phyloP scores from a whole-genome alignment of 2,113 vertebrate genomes.

The Eidolon helvum region DNA sequence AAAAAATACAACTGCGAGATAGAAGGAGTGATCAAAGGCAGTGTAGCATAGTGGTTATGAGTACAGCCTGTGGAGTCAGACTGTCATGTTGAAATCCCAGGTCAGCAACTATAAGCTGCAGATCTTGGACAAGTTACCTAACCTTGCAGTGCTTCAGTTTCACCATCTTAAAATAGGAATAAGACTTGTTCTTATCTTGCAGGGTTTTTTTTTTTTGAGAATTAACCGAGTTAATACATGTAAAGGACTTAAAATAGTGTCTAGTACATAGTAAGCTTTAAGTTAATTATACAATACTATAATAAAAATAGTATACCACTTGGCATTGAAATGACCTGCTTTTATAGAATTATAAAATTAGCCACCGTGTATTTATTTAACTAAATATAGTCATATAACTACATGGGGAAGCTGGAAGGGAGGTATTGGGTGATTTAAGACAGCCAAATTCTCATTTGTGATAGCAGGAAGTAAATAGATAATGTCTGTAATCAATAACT shows the following conservation, averaged over 20 bases:
- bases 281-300: conserved; percentile 34
- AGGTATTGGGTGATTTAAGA: conserved; percentile 19
- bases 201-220: background rate
- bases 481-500: conserved; percentile 62
- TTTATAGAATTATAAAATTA: conserved; percentile 41
- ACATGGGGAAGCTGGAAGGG: background rate
- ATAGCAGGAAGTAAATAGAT: conserved; percentile 44
- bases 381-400: background rate
- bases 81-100: background rate
- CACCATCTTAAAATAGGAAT: background rate
- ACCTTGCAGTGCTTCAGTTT: background rate
- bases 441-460: conserved; percentile 33
- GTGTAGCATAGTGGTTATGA: background rate
- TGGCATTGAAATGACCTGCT: conserved; percentile 2
- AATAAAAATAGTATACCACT: conserved; percentile 43
- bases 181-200: background rate
- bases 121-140: background rate
- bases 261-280: conserved; percentile 28
- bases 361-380: conserved; percentile 24
- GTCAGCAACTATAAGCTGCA: background rate
- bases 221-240: conserved; percentile 26
- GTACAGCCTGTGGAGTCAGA: background rate
- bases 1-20: background rate
- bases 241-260: conserved; percentile 12
- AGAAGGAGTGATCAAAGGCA: background rate